phyloP scores from a whole-genome alignment of 2,113 vertebrate species.

The Proteles cristata region DNA sequence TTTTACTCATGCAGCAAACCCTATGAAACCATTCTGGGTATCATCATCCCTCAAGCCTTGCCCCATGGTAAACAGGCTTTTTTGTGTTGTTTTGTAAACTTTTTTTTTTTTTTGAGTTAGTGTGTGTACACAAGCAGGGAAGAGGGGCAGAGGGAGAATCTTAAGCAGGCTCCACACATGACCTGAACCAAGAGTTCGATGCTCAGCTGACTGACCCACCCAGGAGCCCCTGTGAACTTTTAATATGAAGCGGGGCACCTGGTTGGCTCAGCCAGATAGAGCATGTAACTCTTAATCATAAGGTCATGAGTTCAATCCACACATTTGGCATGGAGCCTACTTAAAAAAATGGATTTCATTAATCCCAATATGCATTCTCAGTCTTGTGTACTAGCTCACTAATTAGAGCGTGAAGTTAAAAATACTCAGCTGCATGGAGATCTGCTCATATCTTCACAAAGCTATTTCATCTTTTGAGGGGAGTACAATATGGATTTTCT shows the following conservation, averaged over 20 bases:
- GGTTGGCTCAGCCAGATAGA: background rate
- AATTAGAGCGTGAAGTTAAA: background rate
- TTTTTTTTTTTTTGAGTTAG: background rate
- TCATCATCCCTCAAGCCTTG: background rate
- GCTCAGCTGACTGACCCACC: no score
- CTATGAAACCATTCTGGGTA: background rate
- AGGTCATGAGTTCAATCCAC: background rate
- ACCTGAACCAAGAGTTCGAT: no score
- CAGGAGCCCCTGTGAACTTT: background rate
- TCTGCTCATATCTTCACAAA: background rate
- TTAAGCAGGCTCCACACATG: no score
- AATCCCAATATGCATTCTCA: background rate
- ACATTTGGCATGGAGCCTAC: background rate
- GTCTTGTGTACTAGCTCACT: background rate
- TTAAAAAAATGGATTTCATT: background rate
- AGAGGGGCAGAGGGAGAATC: no score
- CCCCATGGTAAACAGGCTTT: background rate
- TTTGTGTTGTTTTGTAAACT: background rate
- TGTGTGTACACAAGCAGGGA: no score
- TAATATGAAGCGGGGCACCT: background rate
- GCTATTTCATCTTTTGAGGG: background rate
- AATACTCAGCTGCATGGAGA: background rate
- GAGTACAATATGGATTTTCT: background rate
- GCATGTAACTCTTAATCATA: background rate
- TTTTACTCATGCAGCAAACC: background rate